Base-by-base conservation (phyloP, 2,113 vertebrate genomes). In the Dicaeum eximium region DNA sequence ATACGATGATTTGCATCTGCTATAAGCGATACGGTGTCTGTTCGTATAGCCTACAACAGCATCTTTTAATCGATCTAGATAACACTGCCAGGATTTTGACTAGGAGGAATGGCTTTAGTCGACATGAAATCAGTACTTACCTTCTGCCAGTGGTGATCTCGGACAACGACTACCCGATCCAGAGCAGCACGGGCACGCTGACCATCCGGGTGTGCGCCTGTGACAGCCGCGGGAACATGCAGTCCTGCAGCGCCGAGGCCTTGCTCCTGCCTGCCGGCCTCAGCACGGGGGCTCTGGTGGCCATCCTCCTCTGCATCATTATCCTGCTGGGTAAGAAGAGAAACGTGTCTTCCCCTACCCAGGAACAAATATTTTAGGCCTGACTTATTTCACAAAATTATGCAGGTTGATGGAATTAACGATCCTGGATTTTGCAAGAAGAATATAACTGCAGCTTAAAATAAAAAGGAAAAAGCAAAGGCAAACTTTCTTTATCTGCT, bases 51-150 rank as follows among this genome's bases (percentile, higher is more conserved):
- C 58, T 30, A 48, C 30, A 96, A 35, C 27, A n/a, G 30, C 45
- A 2, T 93, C 28, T 81, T 96, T 77, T 73, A 45, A 75, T 95
- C 65, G 16, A 44, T 96, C 95, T 96, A 99, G 99, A 99, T 98
- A 99, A 99, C 96, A 99, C 99, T 28, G 99, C 99, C 92, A 98
- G 99, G 73, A 99, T 99, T 97, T 88, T 99, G 97, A 99, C 99
- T 3, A 98, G 98, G 85, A 98, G 99, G 80, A 99, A 99, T 28
- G 98, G 99, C 33, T 99, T 99, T 96, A 99, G 98, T 45, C 98
- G 99, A 28, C 98, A 99, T 7, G 99, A 99, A 97, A 98, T 98
- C 96, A 99, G 98, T 86, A 97, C 98, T 51, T 99, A 99, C 85
- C 98, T 99, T 70, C 97, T 99, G 77, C 99, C 99, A 0, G 98